Evolutionary conservation across 1,140 invertebrate genomes (phyloP).

Genomic region (Cydia fagiglandana): DNA sequence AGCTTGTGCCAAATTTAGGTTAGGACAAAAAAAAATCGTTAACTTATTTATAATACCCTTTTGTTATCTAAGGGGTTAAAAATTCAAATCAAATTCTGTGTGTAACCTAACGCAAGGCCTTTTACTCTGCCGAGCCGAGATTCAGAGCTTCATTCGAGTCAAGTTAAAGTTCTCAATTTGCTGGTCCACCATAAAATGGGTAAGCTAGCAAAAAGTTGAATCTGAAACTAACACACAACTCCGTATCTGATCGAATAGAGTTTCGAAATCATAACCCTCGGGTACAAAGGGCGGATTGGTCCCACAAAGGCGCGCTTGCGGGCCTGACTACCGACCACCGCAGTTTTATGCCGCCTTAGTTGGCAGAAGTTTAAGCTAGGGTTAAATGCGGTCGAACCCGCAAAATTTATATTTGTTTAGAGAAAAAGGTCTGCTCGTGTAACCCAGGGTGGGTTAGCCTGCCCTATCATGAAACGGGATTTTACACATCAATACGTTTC

Average conservation of each 20-base stretch:
- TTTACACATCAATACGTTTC: slow-evolving; percentile 21
- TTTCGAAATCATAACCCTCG: slow-evolving; percentile 60
- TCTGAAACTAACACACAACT: slow-evolving; percentile 30
- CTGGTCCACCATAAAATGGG: slow-evolving; percentile 2
- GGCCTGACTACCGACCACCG: slow-evolving; percentile 47
- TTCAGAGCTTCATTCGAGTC: neutral
- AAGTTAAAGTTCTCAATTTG: neutral
- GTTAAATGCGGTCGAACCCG: slow-evolving; percentile 52
- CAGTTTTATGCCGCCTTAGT: slow-evolving; percentile 55
- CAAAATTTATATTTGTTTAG: slow-evolving; percentile 50
- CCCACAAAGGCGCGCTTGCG: slow-evolving; percentile 58
- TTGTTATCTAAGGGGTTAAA: too few species aligned
- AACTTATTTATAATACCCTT: too few species aligned
- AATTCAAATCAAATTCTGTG: too few species aligned
- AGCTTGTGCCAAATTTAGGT: too few species aligned
- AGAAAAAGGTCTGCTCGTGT: slow-evolving; percentile 28
- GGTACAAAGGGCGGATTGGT: slow-evolving; percentile 40
- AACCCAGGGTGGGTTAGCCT: neutral
- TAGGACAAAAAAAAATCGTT: too few species aligned
- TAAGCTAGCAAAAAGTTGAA: slow-evolving; percentile 14
- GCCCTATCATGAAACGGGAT: slow-evolving; percentile 21
- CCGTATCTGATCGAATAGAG: slow-evolving; percentile 32
- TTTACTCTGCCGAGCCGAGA: neutral
- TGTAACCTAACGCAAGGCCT: too few species aligned
- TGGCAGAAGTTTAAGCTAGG: slow-evolving; percentile 60